A percentile compares a stretch with the other conserved stretches of the same genome.
Evolutionary conservation across 2,113 vertebrate genomes (phyloP).

Genomic region (Pampusana beccarii): DNA sequence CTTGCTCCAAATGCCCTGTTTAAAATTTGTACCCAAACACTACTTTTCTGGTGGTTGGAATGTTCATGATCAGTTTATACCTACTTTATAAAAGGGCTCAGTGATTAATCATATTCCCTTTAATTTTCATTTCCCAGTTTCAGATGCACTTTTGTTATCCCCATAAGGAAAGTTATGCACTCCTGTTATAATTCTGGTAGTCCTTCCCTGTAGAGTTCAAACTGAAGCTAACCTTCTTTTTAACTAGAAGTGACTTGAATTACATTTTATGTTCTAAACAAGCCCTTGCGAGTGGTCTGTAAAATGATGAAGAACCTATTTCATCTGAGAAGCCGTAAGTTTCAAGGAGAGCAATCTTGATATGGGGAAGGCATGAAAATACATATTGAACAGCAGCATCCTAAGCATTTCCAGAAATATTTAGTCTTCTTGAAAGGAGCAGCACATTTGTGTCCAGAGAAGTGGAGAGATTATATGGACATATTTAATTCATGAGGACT

Average conservation of each 20-base stretch:
- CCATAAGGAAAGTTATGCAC: neutral
- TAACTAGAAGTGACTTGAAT: neutral
- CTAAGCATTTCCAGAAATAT: neutral
- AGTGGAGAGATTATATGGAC: neutral
- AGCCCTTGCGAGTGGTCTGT: neutral
- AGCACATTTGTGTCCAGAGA: neutral
- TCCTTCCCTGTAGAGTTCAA: neutral
- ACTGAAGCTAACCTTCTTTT: neutral
- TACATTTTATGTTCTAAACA: neutral
- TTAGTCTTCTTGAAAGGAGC: neutral
- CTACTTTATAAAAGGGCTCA: neutral
- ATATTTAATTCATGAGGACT: neutral
- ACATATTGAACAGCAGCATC: neutral
- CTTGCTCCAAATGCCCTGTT: neutral
- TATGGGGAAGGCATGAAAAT: neutral
- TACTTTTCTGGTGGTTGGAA: neutral
- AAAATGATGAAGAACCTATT: neutral
- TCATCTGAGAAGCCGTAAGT: neutral
- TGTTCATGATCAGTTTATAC: neutral
- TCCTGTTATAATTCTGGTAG: neutral
- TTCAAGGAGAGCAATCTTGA: neutral
- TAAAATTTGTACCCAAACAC: neutral
- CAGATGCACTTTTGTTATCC: neutral
- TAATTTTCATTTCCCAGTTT: neutral
- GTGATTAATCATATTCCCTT: neutral